A percentile compares a stretch with the other conserved stretches of the same genome.
phyloP scores from a whole-genome alignment of 2,113 vertebrate genomes.

The Hydrolagus affinis region DNA sequence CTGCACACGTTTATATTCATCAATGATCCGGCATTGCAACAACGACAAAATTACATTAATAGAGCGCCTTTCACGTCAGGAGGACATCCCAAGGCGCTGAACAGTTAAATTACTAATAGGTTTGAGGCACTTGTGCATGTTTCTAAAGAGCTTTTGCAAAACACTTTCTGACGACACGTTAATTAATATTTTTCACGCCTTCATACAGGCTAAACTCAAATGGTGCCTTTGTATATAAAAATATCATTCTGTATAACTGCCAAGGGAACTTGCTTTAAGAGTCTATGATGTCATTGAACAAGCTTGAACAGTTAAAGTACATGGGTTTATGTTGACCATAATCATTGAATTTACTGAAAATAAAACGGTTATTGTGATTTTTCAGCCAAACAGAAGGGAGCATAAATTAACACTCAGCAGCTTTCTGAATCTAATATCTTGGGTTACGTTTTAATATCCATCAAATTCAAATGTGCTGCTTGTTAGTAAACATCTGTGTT shows the following conservation, averaged over 20 bases:
- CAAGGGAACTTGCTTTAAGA: too few species aligned
- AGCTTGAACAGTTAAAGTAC: neutral
- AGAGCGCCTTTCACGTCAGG: too few species aligned
- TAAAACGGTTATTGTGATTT: neutral
- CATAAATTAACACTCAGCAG: neutral
- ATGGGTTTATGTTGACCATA: neutral
- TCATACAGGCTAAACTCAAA: neutral
- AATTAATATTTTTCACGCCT: neutral
- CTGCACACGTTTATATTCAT: neutral
- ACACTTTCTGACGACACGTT: neutral
- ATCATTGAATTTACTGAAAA: neutral
- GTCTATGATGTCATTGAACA: neutral
- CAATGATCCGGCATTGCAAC: too few species aligned
- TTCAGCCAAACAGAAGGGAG: neutral
- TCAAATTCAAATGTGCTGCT: neutral
- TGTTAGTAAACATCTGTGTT: neutral
- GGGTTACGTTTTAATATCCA: neutral
- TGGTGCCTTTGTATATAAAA: neutral
- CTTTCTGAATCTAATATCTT: neutral
- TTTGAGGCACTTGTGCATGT: neutral
- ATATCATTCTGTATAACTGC: too few species aligned
- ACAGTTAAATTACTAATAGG: neutral
- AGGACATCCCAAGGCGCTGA: too few species aligned
- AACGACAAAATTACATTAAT: too few species aligned
- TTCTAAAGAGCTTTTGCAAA: neutral